Percentiles rank a stretch among this genome's conserved stretches.
These are phyloP conservation scores for Psittacula echo DNA, from an alignment of 2,797 vertebrate genomes.

Conservation along the genomic window DNA sequence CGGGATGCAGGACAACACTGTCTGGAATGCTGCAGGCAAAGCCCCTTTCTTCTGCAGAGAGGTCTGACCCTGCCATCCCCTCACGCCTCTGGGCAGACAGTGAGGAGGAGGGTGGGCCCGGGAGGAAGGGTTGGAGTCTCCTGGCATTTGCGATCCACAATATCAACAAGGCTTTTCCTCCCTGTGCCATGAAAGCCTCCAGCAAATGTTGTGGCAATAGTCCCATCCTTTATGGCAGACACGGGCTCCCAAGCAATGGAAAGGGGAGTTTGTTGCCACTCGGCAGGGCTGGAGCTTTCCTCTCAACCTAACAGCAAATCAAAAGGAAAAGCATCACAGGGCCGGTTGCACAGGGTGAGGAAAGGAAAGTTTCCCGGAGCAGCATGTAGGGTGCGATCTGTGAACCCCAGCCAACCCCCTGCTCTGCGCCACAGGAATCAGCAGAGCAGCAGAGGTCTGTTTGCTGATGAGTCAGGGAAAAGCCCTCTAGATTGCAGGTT, in stretches of 20 bases:
- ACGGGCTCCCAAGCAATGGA: fast-evolving
- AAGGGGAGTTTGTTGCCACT: too few relatives aligned
- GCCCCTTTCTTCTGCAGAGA: fast-evolving
- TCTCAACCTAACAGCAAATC: fast-evolving
- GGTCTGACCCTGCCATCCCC: fast-evolving
- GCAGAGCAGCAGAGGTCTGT: not conserved
- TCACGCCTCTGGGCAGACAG: not conserved
- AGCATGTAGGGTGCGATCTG: not conserved
- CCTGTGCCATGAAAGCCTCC: fast-evolving
- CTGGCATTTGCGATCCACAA: fast-evolving
- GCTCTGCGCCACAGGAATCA: not conserved
- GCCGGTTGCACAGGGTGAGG: fast-evolving
- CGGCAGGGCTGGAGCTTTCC: fast-evolving
- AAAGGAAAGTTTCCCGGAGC: fast-evolving
- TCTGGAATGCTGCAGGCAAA: not conserved
- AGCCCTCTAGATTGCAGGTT: not conserved
- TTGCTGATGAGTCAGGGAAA: not conserved
- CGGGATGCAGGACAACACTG: fast-evolving
- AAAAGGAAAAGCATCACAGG: fast-evolving
- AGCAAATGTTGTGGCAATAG: too few relatives aligned
- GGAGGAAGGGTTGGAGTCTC: not conserved
- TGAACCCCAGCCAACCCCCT: fast-evolving
- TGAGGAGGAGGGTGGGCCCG: not conserved
- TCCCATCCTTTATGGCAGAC: not conserved
- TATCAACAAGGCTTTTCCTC: not conserved